These are phyloP conservation scores for Limonius californicus DNA, from an alignment of 1,140 invertebrate genomes.

Conservation along the genomic window DNA sequence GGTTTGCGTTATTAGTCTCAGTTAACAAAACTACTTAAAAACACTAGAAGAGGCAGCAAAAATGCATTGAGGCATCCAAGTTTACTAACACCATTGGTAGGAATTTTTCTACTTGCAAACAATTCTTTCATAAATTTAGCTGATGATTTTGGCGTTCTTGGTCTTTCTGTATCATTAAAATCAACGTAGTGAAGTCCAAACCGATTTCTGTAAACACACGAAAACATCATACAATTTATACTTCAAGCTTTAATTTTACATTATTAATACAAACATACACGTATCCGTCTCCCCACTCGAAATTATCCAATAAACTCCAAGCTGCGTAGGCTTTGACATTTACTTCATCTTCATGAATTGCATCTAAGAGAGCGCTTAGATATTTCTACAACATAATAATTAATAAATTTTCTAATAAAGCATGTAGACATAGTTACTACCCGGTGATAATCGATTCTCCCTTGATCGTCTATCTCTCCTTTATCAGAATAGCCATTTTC, in stretches of 20 bases:
- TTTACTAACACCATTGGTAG: no score
- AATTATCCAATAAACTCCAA: conserved; percentile 11
- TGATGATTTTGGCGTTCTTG: background rate
- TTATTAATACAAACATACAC: background rate
- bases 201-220: background rate
- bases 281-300: conserved; percentile 1
- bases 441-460: conserved; percentile 49
- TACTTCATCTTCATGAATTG: background rate
- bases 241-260: no score
- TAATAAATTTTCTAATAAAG: background rate
- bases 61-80: no score
- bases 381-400: background rate
- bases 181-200: background rate
- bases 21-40: no score
- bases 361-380: background rate
- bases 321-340: background rate
- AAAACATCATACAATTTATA: conserved; percentile 46
- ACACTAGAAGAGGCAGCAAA: no score
- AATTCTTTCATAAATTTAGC: background rate
- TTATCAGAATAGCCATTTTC: conserved; percentile 66
- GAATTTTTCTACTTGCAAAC: background rate
- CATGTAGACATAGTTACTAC: background rate
- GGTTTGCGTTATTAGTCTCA: no score
- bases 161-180: background rate
- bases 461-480: conserved; percentile 48